Conservation (phyloP, 2,113 vertebrate species). For the Albula glossodonta region DNA sequence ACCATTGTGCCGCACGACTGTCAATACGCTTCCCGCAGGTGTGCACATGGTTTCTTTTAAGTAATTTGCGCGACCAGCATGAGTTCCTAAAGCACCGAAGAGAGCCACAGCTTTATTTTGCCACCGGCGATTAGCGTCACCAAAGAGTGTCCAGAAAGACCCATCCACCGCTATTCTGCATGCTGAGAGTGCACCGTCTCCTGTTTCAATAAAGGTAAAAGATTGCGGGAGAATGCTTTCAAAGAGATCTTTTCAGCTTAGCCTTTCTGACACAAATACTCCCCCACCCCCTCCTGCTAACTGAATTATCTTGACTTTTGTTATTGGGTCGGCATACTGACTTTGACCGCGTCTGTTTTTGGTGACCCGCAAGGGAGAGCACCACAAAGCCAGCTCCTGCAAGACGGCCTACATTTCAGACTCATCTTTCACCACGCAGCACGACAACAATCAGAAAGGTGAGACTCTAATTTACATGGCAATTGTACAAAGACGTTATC, state of each 20-base stretch:
- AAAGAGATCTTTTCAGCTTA: neutral
- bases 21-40: neutral
- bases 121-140: neutral
- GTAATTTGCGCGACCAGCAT: neutral
- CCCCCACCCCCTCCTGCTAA: too few species aligned
- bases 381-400: too few species aligned
- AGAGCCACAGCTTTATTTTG: neutral
- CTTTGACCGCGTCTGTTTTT: too few species aligned
- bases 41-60: neutral
- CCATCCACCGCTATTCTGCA: neutral
- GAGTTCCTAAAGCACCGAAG: neutral
- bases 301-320: neutral
- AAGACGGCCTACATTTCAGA: too few species aligned
- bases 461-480: too few species aligned
- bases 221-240: neutral
- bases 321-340: neutral
- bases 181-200: neutral
- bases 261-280: neutral
- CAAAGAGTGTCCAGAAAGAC: neutral
- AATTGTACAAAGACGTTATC: too few species aligned
- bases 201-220: neutral
- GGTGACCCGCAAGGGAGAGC: too few species aligned
- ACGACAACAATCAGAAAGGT: too few species aligned
- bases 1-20: too few species aligned
- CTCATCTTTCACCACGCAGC: too few species aligned